Percentiles rank a stretch among this genome's conserved stretches.
phyloP scores from a whole-genome alignment of 2,797 vertebrate species.

The Paramormyrops hopkinsi region DNA sequence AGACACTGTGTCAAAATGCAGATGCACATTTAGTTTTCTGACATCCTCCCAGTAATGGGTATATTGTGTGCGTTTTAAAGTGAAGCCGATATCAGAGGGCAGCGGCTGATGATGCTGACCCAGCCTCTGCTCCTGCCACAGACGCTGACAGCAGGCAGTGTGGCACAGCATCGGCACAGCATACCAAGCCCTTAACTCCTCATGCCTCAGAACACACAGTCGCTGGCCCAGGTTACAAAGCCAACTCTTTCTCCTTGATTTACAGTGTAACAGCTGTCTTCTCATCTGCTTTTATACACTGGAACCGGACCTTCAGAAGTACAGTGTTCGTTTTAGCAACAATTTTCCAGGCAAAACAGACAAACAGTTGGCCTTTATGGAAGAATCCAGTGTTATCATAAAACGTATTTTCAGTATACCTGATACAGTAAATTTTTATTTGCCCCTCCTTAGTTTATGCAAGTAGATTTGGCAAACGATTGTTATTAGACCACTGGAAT shows the following conservation, averaged over 20 bases:
- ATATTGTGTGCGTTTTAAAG: neutral
- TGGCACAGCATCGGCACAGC: neutral
- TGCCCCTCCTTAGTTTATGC: neutral
- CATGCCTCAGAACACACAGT: neutral
- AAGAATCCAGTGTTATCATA: neutral
- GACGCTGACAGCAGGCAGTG: neutral
- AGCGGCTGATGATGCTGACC: conserved; percentile 3
- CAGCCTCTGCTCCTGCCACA: neutral
- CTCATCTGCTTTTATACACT: neutral
- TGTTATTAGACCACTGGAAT: neutral
- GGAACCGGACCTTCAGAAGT: neutral
- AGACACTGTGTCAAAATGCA: neutral
- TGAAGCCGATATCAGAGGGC: neutral
- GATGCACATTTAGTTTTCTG: neutral
- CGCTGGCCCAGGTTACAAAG: neutral
- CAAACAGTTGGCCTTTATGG: neutral
- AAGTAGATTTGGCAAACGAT: neutral
- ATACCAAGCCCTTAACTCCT: neutral
- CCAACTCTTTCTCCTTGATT: neutral
- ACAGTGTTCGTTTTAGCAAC: neutral
- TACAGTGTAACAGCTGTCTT: neutral
- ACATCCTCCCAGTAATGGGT: neutral
- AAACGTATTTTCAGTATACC: neutral
- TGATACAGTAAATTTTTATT: neutral
- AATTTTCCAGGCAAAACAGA: neutral